Evolutionary conservation across 2,888 invertebrate species (phyloP).

Genomic region (Deroplatys truncata): DNA sequence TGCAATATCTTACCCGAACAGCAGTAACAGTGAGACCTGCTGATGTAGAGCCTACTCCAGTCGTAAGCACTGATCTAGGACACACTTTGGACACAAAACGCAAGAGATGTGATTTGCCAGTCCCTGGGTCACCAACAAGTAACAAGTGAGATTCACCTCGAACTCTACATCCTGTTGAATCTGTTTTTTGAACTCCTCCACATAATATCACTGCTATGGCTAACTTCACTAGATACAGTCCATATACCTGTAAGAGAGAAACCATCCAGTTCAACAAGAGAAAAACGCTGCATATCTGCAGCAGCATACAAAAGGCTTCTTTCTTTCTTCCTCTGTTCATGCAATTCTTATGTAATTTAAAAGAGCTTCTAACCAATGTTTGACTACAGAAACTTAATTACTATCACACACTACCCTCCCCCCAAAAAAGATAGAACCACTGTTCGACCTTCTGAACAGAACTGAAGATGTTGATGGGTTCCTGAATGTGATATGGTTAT

Average conservation of each 20-base stretch:
- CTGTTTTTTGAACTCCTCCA: slow-evolving; percentile 48
- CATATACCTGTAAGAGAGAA: slow-evolving; percentile 63
- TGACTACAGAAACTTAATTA: too few species aligned
- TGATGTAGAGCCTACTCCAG: slow-evolving; percentile 79
- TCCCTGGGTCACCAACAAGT: slow-evolving; percentile 84
- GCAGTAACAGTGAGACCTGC: slow-evolving; percentile 89
- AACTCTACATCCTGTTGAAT: slow-evolving; percentile 50
- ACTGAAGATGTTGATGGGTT: too few species aligned
- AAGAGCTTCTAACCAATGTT: too few species aligned
- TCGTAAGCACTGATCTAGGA: slow-evolving; percentile 77
- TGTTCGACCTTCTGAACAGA: too few species aligned
- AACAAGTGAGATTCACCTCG: slow-evolving; percentile 82
- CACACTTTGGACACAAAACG: slow-evolving; percentile 63
- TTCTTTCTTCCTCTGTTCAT: too few species aligned
- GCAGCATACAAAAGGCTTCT: too few species aligned
- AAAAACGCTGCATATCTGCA: neutral
- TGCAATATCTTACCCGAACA: slow-evolving; percentile 57
- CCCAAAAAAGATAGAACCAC: too few species aligned
- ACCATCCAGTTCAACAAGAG: neutral
- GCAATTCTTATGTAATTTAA: too few species aligned
- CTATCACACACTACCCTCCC: too few species aligned
- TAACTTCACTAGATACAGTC: slow-evolving; percentile 81
- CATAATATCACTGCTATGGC: slow-evolving; percentile 65
- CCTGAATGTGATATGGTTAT: too few species aligned
- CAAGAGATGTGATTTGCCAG: slow-evolving; percentile 83